Conservation (phyloP, 2,888 invertebrate genomes). For the Oxyteleia sp. region DNA sequence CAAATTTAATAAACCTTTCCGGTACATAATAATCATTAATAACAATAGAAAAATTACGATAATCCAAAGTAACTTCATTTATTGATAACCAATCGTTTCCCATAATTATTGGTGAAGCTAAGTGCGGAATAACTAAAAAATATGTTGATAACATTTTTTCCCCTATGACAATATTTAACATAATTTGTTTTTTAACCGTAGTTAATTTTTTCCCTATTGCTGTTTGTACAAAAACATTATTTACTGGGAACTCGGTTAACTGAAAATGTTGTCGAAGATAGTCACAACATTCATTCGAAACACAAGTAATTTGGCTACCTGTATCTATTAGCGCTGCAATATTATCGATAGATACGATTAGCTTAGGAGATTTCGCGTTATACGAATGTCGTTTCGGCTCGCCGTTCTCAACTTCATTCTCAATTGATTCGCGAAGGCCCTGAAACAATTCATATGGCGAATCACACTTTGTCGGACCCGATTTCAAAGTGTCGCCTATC, state of each 20-base stretch:
- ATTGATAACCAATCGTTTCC: conserved; percentile 38
- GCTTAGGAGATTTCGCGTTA: not conserved
- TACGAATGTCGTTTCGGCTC: not conserved
- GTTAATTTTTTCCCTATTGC: conserved; percentile 37
- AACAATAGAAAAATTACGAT: not conserved
- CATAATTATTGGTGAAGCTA: conserved; percentile 27
- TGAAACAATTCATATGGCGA: not conserved
- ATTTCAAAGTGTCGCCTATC: not conserved
- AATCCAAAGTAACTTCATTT: not conserved
- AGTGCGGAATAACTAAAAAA: conserved; percentile 30
- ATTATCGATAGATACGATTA: not conserved
- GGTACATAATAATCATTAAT: not conserved
- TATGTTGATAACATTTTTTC: not conserved
- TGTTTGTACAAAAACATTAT: conserved; percentile 20
- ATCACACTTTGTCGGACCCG: not conserved
- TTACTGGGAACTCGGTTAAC: conserved; percentile 14
- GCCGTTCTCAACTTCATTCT: not conserved
- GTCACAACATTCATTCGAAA: conserved; percentile 19
- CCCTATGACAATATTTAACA: conserved; percentile 8
- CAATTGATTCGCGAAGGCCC: not conserved
- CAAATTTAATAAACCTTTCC: not conserved
- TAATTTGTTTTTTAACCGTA: conserved; percentile 30
- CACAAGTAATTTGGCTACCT: conserved; percentile 24
- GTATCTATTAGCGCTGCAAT: conserved; percentile 6
- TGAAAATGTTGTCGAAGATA: conserved; percentile 17